These are phyloP conservation scores for Agriopis leucophaearia DNA, from an alignment of 2,888 invertebrate genomes.

Conservation along the genomic window DNA sequence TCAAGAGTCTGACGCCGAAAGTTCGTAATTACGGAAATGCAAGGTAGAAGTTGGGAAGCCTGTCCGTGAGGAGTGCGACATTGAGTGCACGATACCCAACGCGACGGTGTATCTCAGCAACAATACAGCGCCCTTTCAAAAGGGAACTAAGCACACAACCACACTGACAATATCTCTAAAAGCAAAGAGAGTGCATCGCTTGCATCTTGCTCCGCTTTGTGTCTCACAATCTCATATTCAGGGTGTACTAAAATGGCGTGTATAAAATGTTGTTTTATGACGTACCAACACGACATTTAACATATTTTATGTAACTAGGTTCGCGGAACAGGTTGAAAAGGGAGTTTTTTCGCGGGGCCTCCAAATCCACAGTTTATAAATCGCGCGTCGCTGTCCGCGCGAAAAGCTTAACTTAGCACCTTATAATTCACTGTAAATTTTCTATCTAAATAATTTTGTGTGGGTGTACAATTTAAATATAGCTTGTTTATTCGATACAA, in stretches of 20 bases:
- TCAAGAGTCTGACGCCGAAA: conserved; percentile 42
- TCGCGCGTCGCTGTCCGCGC: conserved; percentile 55
- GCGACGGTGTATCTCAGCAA: conserved; percentile 27
- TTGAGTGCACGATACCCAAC: conserved; percentile 32
- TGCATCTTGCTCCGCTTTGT: conserved; percentile 63
- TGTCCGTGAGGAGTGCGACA: conserved; percentile 37
- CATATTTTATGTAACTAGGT: conserved; percentile 14
- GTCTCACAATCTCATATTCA: conserved; percentile 51
- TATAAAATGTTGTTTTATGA: not conserved
- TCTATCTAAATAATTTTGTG: conserved; percentile 37
- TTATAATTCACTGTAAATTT: conserved; percentile 46
- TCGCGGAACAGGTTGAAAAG: conserved; percentile 51
- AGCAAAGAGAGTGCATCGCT: conserved; percentile 67
- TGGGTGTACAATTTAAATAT: conserved; percentile 19
- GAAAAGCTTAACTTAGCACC: conserved; percentile 49
- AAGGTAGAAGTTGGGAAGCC: conserved; percentile 41
- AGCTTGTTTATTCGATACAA: conserved; percentile 29
- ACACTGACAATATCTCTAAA: conserved; percentile 67
- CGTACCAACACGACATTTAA: not conserved
- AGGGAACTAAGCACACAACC: conserved; percentile 49
- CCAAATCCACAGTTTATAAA: conserved; percentile 65
- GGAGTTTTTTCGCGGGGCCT: conserved; percentile 55
- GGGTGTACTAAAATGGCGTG: conserved; percentile 34
- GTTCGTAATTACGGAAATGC: conserved; percentile 47
- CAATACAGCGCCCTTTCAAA: conserved; percentile 42